Conservation (phyloP, 2,888 invertebrate genomes). For the Machimus atricapillus region DNA sequence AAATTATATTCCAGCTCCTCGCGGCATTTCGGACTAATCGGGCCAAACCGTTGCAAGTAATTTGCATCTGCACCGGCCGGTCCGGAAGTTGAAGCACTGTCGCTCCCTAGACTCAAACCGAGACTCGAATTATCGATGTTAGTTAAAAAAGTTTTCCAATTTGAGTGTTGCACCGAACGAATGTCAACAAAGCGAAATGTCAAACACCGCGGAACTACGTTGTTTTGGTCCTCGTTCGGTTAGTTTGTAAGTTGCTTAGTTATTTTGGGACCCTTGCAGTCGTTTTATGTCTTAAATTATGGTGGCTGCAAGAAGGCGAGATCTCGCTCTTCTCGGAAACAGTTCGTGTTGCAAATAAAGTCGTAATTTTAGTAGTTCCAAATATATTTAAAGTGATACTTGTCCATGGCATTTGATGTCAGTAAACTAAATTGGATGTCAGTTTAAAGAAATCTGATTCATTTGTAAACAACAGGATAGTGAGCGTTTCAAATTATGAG, state of each 20-base stretch:
- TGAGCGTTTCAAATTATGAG: background rate
- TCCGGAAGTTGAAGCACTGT: background rate
- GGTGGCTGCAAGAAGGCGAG: background rate
- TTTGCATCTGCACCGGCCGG: background rate
- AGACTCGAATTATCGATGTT: background rate
- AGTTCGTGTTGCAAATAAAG: background rate
- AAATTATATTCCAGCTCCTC: too few relatives aligned
- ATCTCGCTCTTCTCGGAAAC: background rate
- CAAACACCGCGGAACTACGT: slow-evolving; percentile 40
- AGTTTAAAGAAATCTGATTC: background rate
- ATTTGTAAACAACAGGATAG: background rate
- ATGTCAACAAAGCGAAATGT: slow-evolving; percentile 31
- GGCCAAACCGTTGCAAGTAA: too few relatives aligned
- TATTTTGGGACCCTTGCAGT: background rate
- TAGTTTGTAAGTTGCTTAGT: background rate
- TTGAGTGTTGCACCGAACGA: background rate
- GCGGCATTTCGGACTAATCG: too few relatives aligned
- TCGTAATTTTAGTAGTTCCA: background rate
- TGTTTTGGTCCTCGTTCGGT: slow-evolving; percentile 35
- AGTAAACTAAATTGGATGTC: background rate
- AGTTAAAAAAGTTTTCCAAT: background rate
- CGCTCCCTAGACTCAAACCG: background rate
- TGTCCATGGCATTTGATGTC: background rate
- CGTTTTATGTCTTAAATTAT: background rate
- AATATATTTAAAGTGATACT: background rate